These are phyloP conservation scores for Bergia sp. DNA, from an alignment of 92 coral and sea anemone genomes.

Conservation along the genomic window DNA sequence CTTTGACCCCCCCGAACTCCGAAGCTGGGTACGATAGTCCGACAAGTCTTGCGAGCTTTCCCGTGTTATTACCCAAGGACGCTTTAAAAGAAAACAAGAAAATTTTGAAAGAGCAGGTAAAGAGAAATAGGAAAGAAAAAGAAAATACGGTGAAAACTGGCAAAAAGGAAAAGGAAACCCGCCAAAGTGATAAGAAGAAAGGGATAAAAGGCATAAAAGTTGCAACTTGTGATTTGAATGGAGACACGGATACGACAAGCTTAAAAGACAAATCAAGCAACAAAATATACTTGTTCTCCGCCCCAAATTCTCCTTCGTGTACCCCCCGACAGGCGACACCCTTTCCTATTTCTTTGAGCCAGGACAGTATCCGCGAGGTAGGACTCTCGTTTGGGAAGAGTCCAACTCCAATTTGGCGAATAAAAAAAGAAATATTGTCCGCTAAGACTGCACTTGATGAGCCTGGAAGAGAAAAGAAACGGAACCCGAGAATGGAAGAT, in stretches of 20 bases:
- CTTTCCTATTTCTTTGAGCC: slow-evolving; percentile 29
- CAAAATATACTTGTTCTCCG: slow-evolving; percentile 5
- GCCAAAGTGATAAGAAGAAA: not conserved
- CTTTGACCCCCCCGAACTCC: slow-evolving; percentile 3
- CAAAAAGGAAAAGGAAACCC: not conserved
- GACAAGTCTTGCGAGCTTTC: not conserved
- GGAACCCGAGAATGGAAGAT: not conserved
- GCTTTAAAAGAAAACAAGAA: slow-evolving; percentile 15
- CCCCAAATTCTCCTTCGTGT: slow-evolving; percentile 22
- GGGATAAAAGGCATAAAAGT: not conserved
- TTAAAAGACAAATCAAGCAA: not conserved
- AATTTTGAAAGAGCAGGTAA: not conserved
- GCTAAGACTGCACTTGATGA: not conserved
- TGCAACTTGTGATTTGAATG: not conserved
- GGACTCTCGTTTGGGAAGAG: slow-evolving; percentile 18
- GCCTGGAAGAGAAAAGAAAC: slow-evolving; percentile 1
- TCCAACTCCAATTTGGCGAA: slow-evolving; percentile 27
- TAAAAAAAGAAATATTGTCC: slow-evolving; percentile 18
- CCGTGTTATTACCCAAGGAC: slow-evolving; percentile 12
- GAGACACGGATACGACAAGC: not conserved
- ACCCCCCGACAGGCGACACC: slow-evolving; percentile 33
- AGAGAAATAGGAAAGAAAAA: not conserved
- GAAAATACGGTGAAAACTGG: not conserved
- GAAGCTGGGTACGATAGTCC: slow-evolving; percentile 17
- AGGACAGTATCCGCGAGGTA: slow-evolving; percentile 30